Base-by-base conservation (phyloP, 2,113 vertebrate species). In the Marmota monax region DNA sequence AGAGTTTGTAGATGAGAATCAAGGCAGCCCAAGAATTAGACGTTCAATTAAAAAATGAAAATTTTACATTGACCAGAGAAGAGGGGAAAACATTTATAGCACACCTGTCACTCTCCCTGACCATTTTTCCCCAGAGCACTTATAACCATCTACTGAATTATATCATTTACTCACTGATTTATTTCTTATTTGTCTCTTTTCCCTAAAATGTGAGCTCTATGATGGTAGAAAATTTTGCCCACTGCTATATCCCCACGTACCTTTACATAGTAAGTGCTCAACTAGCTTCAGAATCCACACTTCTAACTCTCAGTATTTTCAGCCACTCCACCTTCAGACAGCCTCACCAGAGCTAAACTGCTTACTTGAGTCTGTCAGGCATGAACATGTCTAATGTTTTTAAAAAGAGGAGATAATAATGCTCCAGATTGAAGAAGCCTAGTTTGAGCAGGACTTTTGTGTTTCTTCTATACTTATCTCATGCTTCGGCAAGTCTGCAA, bases 161-260 rank as follows among this genome's bases (percentile, higher is more conserved):
- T 78, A 72, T 56, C 29, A 29, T 34, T 90, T 72, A 61, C 11
- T 89, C 58, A 45, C 37, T 92, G 18, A 61, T 63, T 88, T 65
- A n/a, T n/a, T 91, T 92, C 76, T 83, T 80, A 53, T 83, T 84
- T 88, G 29, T 84, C 20, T 82, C 39, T 84, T 92, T 14, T 23
- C 37, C 25, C 42, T 37, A 74, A 89, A 90, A 48, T 13, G 22
- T 34, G 90, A 76, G 7, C 53, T 90, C 29, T 10, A 34, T 74
- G 14, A 84, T 18, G 42, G 17, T 10, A 73, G 7, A 42, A 7
- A n/a, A 82, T 65, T 65, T 90, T 69, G 73, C 6, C 23, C 18
- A 67, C 39, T 42, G 37, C 2, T 63, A 7, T 78, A 63, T 39
- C n/a, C 18, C 8, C 4, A 67, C 27, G 1, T 32, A 80, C 18